Base-by-base conservation (phyloP, 64 coral and sea anemone species). In the Acropora tenuis region DNA sequence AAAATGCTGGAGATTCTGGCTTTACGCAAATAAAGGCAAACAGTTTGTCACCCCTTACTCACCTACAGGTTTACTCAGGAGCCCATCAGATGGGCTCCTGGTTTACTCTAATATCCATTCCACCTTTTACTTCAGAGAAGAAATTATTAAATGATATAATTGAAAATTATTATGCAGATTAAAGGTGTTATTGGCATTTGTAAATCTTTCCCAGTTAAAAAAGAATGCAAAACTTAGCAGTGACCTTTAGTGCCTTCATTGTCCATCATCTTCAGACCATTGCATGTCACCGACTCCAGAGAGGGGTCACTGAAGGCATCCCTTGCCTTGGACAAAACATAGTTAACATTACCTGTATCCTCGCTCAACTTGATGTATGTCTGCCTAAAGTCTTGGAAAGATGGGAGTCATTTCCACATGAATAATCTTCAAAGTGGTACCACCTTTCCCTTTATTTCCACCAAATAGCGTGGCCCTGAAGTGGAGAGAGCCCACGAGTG, bases 241-340 rank as follows among this genome's bases (percentile, higher is more conserved):
- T 50, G 45, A 94, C 87, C 93, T 94, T 75, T 67, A 41, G 87
- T 90, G 41, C 93, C 93, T 57, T 90, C 80, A 19, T 86, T 79
- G 75, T 94, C 87, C 1, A 46, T 48, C 8, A 90, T 79, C 77
- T 72, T 90, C 11, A 90, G 44, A n/a, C 93, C 93, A 84, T 94
- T 90, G 20, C 57, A 77, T 2, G 90, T 85, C 10, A 92, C 86
- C 43, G 92, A 65, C 46, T 84, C 89, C 11, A 96, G 68, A 45
- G 49, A n/a, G 5, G 44, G 1, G 42, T 96, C 79, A 59, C 88
- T 44, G 61, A 96, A 96, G 1, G 85, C 45, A 20, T 92, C 94
- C 43, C 79, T 92, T 78, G 79, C 86, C 80, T 96, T 92, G 2
- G 57, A 77, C 10, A 10, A 42, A 68, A 96, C 13, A 53, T 84